A percentile compares a stretch with the other conserved stretches of the same genome.
These are phyloP conservation scores for Apocrypta bakeri DNA, from an alignment of 1,140 invertebrate genomes.

Conservation along the genomic window DNA sequence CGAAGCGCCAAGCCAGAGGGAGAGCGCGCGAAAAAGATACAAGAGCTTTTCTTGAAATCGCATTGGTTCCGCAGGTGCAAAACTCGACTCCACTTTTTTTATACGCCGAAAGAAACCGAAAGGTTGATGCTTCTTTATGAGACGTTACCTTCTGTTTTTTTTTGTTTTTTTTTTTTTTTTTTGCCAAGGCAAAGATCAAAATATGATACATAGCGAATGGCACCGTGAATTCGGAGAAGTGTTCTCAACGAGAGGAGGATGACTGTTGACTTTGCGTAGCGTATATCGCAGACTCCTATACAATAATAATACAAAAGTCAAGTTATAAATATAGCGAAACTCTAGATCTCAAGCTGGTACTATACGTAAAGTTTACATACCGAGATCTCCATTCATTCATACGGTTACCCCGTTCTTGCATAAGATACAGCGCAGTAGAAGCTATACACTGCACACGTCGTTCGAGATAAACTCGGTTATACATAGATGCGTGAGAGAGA, in stretches of 20 bases:
- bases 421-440: background rate
- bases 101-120: background rate
- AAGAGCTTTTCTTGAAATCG: conserved; percentile 16
- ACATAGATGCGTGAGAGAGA: background rate
- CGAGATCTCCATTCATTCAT: too few relatives aligned
- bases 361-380: too few relatives aligned
- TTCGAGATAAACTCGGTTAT: background rate
- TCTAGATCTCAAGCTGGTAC: too few relatives aligned
- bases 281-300: too few relatives aligned
- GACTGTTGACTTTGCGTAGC: background rate
- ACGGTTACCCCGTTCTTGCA: background rate
- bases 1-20: background rate
- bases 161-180: too few relatives aligned
- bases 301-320: too few relatives aligned
- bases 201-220: background rate
- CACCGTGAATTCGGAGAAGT: conserved; percentile 1
- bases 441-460: background rate
- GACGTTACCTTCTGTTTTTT: background rate
- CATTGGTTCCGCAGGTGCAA: conserved; percentile 32
- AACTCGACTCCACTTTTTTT: background rate
- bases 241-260: background rate
- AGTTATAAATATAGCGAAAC: too few relatives aligned
- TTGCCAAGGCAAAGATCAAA: background rate
- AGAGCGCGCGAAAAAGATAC: background rate
- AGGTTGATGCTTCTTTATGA: background rate